Evolutionary conservation across 2,113 vertebrate genomes (phyloP).

Genomic region (Genyomyrus donnyi): DNA sequence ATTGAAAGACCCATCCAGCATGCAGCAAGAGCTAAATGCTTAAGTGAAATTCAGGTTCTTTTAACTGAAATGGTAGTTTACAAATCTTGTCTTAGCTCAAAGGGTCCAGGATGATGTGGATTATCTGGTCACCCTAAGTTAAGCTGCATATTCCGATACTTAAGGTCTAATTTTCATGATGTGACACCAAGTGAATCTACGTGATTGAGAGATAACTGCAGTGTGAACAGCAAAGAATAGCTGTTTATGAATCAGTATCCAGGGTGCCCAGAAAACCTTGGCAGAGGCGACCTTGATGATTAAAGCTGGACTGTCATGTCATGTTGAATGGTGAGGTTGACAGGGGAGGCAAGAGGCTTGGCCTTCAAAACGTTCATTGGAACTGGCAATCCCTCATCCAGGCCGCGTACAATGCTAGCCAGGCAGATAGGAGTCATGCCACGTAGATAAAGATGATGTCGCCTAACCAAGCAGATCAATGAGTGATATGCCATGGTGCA

Average conservation of each 20-base stretch:
- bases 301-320: neutral
- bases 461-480: neutral
- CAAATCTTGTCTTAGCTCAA: neutral
- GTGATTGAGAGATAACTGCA: neutral
- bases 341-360: neutral
- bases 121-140: neutral
- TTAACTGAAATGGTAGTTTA: neutral
- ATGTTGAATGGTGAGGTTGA: neutral
- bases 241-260: neutral
- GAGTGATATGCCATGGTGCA: neutral
- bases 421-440: neutral
- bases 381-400: neutral
- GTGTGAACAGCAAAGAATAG: neutral
- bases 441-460: neutral
- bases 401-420: neutral
- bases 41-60: neutral
- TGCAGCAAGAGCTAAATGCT: neutral
- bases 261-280: neutral
- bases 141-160: neutral
- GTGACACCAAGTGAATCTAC: neutral
- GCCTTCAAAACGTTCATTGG: neutral
- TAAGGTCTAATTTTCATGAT: neutral
- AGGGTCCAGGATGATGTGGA: neutral
- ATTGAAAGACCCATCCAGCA: neutral
- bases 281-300: neutral